Evolutionary conservation across 2,113 vertebrate genomes (phyloP), one percentile per base, ranked within the genome.

Genomic region (Ploceus nigricollis): DNA sequence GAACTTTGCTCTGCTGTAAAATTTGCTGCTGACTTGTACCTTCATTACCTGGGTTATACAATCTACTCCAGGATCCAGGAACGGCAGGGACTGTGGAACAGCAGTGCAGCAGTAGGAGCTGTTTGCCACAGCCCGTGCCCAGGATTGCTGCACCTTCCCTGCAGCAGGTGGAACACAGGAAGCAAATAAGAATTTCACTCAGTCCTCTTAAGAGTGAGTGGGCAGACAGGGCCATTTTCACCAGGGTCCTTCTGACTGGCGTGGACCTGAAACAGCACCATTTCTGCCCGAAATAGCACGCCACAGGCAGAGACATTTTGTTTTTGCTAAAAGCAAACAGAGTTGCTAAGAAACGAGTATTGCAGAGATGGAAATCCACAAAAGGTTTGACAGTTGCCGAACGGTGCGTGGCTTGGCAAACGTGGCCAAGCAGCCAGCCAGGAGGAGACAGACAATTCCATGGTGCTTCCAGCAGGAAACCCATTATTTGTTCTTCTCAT

Each of bases 261-360:
- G 0, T 51, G 94, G 93, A 95, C 91, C 69, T 58, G 78, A 92
- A 96, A 91, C 94, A 91, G 88, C 78, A 75, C 88, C 16, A 0
- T 94, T 94, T 82, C 95, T 90, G 64, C 96, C 87, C 33, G 76
- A 97, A 96, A 97, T 96, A 97, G 90, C 83, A 37, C 22, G 31
- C 90, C 90, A 89, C 85, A 83, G 95, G 96, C 95, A 97, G 95
- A 96, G 93, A 95, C 95, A 96, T 96, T 95, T 97, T 95, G 96
- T 91, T 95, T 95, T 94, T 92, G 89, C 94, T 95, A 85, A 96
- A 97, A 89, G 93, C 93, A 96, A 97, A 96, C 91, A 95, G 93
- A 94, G 97, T 97, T 97, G 97, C 97, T 97, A 97, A 97, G 97
- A 90, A 97, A 97, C 97, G 44, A 82, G 81, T 69, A 86, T 92